Percentiles rank a stretch among this genome's conserved stretches.
phyloP scores from a whole-genome alignment of 2,888 invertebrate genomes.

The Portevinia maculata region DNA sequence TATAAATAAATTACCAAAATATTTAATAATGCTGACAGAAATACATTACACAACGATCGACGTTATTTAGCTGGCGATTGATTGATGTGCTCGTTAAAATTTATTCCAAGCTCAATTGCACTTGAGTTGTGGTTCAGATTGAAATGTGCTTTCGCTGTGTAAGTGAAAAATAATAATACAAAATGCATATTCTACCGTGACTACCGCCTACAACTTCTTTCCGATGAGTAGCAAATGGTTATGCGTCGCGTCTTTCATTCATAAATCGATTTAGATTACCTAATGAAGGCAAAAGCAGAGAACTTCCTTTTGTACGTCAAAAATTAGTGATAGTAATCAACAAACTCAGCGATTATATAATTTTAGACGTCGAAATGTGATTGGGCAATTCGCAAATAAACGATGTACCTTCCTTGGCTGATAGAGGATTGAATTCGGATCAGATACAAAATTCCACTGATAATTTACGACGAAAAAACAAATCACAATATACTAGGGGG shows the following conservation, averaged over 20 bases:
- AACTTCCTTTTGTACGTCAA: slow-evolving; percentile 3
- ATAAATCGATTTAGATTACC: slow-evolving; percentile 69
- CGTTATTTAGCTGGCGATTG: slow-evolving; percentile 21
- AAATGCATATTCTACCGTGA: neutral
- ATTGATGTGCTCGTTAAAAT: slow-evolving; percentile 48
- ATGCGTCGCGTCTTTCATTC: slow-evolving; percentile 54
- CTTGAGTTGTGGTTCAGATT: slow-evolving; percentile 23
- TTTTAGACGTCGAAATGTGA: slow-evolving; percentile 18
- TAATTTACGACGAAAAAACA: neutral
- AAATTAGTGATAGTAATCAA: slow-evolving; percentile 34
- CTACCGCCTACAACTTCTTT: slow-evolving; percentile 26
- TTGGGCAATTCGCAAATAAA: slow-evolving; percentile 5
- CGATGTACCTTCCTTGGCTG: neutral
- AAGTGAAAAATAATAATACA: slow-evolving; percentile 40
- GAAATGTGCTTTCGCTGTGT: slow-evolving; percentile 52
- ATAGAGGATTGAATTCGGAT: neutral
- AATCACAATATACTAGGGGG: neutral
- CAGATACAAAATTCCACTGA: too few relatives aligned
- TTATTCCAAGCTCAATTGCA: slow-evolving; percentile 46
- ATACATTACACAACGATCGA: neutral
- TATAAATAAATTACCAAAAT: too few relatives aligned
- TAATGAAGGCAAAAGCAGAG: neutral
- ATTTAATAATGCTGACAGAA: slow-evolving; percentile 48
- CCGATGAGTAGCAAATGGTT: slow-evolving; percentile 32
- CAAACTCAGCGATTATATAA: slow-evolving; percentile 64